Conservation (phyloP, 2,113 vertebrate species). For the Limanda limanda region DNA sequence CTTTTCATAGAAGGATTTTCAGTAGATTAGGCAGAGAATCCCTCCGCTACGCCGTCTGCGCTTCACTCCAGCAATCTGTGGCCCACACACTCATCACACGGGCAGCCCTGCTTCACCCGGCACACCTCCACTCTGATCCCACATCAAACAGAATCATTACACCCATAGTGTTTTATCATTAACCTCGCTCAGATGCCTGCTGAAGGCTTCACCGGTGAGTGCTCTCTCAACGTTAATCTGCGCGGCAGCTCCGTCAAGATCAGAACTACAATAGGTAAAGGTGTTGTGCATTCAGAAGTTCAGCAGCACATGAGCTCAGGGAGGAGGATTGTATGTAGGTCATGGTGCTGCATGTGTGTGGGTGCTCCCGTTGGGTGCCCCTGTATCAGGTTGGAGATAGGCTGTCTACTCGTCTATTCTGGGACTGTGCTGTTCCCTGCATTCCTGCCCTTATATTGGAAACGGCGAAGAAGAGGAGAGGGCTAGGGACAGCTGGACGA, state of each 20-base stretch:
- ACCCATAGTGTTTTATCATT: conserved; percentile 46
- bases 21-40: conserved; percentile 58
- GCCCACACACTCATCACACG: conserved; percentile 59
- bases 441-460: conserved; percentile 81
- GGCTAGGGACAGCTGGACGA: conserved; percentile 69
- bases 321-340: conserved; percentile 23
- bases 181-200: conserved; percentile 52
- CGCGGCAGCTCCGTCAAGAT: conserved; percentile 2
- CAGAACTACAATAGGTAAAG: conserved; percentile 44
- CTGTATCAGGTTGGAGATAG: conserved; percentile 62
- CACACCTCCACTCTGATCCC: conserved; percentile 52
- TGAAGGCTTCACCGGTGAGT: conserved; percentile 29
- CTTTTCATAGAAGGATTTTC: conserved; percentile 53
- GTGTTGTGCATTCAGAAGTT: conserved; percentile 27
- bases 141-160: conserved; percentile 61
- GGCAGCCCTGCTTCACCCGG: conserved; percentile 38
- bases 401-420: conserved; percentile 74
- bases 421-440: conserved; percentile 62
- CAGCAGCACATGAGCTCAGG: neutral
- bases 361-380: conserved; percentile 49
- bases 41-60: conserved; percentile 18
- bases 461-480: conserved; percentile 18
- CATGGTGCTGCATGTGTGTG: conserved; percentile 17
- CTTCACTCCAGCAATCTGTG: conserved; percentile 28
- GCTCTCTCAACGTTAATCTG: conserved; percentile 50